Evolutionary conservation across 2,113 vertebrate species (phyloP).

Genomic region (Oncorhynchus masou): DNA sequence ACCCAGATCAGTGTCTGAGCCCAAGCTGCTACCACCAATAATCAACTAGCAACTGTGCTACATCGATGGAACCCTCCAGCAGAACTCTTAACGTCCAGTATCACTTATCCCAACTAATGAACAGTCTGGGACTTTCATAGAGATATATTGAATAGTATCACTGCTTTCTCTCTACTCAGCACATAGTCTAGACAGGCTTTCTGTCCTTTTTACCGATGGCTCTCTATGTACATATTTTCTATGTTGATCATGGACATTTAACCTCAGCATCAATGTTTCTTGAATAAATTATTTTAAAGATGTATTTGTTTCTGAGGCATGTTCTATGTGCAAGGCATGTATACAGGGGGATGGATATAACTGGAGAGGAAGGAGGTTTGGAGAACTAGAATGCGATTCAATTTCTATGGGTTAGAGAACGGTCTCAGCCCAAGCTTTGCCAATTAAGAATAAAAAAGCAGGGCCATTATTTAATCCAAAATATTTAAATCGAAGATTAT

Average conservation of each 20-base stretch:
- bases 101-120: constrained; percentile 41
- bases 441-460: too few relatives aligned
- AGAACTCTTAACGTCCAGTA: constrained; percentile 10
- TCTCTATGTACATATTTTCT: constrained; percentile 77
- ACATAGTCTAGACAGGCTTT: constrained; percentile 56
- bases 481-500: too few relatives aligned
- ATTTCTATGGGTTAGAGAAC: too few relatives aligned
- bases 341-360: too few relatives aligned
- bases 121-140: constrained; percentile 33
- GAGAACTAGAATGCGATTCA: too few relatives aligned
- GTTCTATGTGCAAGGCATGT: not conserved
- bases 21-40: constrained; percentile 29
- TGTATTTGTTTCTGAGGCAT: not conserved
- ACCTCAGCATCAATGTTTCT: constrained; percentile 59
- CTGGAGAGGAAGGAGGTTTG: too few relatives aligned
- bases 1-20: constrained; percentile 18
- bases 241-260: constrained; percentile 62
- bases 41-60: constrained; percentile 34
- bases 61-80: constrained; percentile 27
- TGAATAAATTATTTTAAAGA: constrained; percentile 78
- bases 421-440: too few relatives aligned
- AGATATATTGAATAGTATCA: constrained; percentile 19
- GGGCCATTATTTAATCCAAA: too few relatives aligned
- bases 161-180: constrained; percentile 57
- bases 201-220: constrained; percentile 60